Conservation (phyloP, 2,888 invertebrate genomes). For the Morpho achilles region DNA sequence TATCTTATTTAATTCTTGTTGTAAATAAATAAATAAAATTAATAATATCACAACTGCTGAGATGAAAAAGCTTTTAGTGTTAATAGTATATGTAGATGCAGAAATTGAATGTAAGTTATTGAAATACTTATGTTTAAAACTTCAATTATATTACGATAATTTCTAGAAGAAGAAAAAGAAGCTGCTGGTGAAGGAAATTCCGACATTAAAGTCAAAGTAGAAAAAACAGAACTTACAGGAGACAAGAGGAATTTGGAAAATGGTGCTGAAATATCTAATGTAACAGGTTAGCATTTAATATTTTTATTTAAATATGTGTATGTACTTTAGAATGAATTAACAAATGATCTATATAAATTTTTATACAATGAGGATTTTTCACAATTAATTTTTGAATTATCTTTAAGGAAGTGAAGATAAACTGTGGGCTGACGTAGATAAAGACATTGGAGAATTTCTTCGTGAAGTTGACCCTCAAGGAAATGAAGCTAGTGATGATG, state of each 20-base stretch:
- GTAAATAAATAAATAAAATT: no score
- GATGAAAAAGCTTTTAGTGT: no score
- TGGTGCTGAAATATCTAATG: constrained; percentile 50
- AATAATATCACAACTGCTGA: no score
- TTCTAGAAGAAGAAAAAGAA: constrained; percentile 58
- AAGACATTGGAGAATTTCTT: constrained; percentile 87
- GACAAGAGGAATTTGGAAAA: constrained; percentile 68
- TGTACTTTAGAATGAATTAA: no score
- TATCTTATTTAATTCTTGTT: no score
- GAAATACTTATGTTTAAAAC: no score
- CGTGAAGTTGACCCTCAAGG: constrained; percentile 84
- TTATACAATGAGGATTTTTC: no score
- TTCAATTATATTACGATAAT: no score
- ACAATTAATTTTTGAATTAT: neutral
- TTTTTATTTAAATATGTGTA: no score
- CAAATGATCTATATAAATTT: no score
- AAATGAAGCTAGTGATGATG: constrained; percentile 85
- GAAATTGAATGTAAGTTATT: no score
- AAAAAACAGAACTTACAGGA: constrained; percentile 62
- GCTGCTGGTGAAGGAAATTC: constrained; percentile 39
- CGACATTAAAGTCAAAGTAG: constrained; percentile 47
- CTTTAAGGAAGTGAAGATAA: constrained; percentile 81
- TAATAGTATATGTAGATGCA: no score
- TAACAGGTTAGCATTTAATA: constrained; percentile 40
- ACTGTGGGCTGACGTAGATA: constrained; percentile 90